Conservation (phyloP, 2,113 vertebrate genomes). For the Ammospiza nelsoni region DNA sequence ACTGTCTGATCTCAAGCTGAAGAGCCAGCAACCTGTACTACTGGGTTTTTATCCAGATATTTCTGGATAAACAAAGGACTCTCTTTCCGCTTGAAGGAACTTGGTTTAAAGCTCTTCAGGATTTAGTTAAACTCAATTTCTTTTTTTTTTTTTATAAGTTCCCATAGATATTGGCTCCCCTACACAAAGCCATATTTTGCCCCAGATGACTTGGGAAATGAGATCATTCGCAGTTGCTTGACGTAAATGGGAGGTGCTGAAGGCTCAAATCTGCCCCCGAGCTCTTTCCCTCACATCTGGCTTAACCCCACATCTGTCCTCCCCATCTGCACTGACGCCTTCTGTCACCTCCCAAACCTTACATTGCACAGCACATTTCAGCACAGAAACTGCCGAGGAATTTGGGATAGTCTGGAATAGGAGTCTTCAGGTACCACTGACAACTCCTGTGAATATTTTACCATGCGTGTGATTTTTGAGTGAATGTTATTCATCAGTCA, state of each 20-base stretch:
- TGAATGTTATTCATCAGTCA: constrained; percentile 3
- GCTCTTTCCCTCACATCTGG: constrained; percentile 57
- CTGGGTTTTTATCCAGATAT: background rate
- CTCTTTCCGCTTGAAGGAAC: background rate
- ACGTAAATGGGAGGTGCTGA: constrained; percentile 46
- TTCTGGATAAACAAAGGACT: background rate
- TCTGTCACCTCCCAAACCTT: constrained; percentile 30
- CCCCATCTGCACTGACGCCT: constrained; percentile 21
- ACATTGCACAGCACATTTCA: background rate
- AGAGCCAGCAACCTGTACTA: background rate
- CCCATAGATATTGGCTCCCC: background rate
- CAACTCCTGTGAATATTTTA: background rate
- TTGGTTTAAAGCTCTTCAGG: background rate
- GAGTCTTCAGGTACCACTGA: constrained; percentile 35
- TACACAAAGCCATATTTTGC: constrained; percentile 29
- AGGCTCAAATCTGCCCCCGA: constrained; percentile 43
- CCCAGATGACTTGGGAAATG: constrained; percentile 53
- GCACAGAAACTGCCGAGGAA: background rate
- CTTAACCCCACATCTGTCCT: constrained; percentile 58
- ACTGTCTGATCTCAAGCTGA: background rate
- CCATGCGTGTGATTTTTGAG: background rate
- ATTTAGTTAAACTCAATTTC: background rate
- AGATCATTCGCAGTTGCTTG: constrained; percentile 57
- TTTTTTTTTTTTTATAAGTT: background rate
- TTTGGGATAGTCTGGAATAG: background rate